Base-by-base conservation (phyloP, 2,113 vertebrate genomes). In the Orientallactaga bullata region DNA sequence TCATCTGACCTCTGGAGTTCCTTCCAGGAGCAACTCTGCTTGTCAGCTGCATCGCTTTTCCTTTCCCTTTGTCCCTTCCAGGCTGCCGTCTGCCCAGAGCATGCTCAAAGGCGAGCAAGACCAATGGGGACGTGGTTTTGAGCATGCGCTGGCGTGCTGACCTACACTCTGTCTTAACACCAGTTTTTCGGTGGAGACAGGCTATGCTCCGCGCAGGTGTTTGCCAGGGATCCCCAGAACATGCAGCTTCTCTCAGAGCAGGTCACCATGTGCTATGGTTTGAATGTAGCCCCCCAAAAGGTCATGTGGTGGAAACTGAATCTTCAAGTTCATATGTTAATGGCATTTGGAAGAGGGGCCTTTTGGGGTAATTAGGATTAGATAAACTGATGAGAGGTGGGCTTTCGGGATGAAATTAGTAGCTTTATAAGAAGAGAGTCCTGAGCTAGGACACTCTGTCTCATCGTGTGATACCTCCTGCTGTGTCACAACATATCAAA, bases 1-100 rank as follows among this genome's bases (percentile, higher is more conserved):
- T 74, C 3, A 2, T 80, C 82, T 90, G 88, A 92, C 63, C 55
- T 61, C 2, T 6, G n/a, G 55, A 71, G 78, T 24, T n/a, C 73
- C 60, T 24, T n/a, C 73, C 60, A 85, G 77, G 61, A 65, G n/a
- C 15, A 12, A 51, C n/a, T 3, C 85, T 86, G 90, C 71, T 86
- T 89, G 72, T 51, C 23, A 39, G 86, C 89, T 18, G 1, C 28
- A 7, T 12, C 69, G 30, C 77, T 73, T 82, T 39, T 10, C 68
- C 68, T 80, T 63, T 63, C 74, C 60, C 85, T 84, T 0, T 8
- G 11, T 74, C 68, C 83, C 61, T 71, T 63, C 93, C 73, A n/a
- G 55, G 24, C 93, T 94, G 93, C 21, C 30, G 69, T 94, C 72
- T 89, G 47, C 73, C 96, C 94, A 97, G 84, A 95, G 94, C 66